phyloP scores from a whole-genome alignment of 2,888 invertebrate genomes.

The Acanthoscelides obtectus region DNA sequence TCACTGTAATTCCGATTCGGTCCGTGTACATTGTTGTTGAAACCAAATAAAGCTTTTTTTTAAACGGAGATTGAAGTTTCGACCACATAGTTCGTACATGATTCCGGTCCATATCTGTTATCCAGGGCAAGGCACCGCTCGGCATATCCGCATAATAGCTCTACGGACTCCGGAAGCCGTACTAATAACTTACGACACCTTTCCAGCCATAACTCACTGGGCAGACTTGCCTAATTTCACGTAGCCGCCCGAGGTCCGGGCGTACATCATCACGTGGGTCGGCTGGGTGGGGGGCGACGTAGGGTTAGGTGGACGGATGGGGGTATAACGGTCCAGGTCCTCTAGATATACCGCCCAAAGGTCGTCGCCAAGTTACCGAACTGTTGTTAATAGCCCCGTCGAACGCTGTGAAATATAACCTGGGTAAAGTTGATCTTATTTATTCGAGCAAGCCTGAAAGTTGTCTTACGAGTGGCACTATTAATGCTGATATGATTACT shows the following conservation, averaged over 20 bases:
- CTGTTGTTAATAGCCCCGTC: not conserved
- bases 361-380: not conserved
- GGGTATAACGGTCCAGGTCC: not conserved
- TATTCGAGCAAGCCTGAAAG: too few relatives aligned
- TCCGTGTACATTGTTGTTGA: too few relatives aligned
- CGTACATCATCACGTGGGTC: constrained; percentile 18
- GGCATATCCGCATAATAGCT: too few relatives aligned
- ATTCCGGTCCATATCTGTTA: too few relatives aligned
- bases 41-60: too few relatives aligned
- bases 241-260: constrained; percentile 22
- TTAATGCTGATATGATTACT: too few relatives aligned
- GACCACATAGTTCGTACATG: too few relatives aligned
- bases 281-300: constrained; percentile 1
- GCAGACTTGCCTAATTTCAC: constrained; percentile 34
- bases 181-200: constrained; percentile 35
- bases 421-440: too few relatives aligned
- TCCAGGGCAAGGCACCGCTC: not conserved
- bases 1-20: too few relatives aligned
- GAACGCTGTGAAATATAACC: not conserved
- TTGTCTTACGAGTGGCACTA: too few relatives aligned
- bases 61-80: too few relatives aligned
- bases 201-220: constrained; percentile 31
- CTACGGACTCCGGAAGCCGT: constrained; percentile 13
- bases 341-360: not conserved
- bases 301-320: not conserved